Conservation (phyloP, 2,888 invertebrate species). For the Cremastinae sp. region DNA sequence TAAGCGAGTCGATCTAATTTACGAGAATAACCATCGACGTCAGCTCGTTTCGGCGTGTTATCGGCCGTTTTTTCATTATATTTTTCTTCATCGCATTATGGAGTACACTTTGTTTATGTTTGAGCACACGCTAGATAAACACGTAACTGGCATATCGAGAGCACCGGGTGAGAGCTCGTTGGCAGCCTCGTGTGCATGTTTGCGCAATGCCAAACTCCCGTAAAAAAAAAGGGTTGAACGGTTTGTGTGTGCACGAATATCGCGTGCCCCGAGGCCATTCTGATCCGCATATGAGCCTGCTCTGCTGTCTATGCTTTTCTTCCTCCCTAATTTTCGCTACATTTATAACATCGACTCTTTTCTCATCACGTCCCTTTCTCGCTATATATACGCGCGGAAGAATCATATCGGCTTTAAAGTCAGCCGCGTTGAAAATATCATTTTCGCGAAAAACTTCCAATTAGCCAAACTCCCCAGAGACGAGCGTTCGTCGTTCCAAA, state of each 20-base stretch:
- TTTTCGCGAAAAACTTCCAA: too few relatives aligned
- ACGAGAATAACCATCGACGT: slow-evolving; percentile 13
- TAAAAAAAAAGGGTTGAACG: slow-evolving; percentile 16
- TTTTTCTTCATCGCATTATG: neutral
- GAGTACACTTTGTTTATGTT: neutral
- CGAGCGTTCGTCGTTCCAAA: too few relatives aligned
- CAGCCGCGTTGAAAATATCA: too few relatives aligned
- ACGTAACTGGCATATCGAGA: slow-evolving; percentile 44
- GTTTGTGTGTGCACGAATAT: slow-evolving; percentile 51
- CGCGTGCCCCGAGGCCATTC: slow-evolving; percentile 64
- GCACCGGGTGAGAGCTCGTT: slow-evolving; percentile 14
- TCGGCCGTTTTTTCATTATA: neutral
- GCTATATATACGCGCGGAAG: too few relatives aligned
- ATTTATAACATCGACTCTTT: neutral
- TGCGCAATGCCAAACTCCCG: neutral
- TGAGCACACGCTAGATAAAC: slow-evolving; percentile 32
- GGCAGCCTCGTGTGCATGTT: slow-evolving; percentile 9
- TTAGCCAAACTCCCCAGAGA: too few relatives aligned
- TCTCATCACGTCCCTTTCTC: too few relatives aligned
- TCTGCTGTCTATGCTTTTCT: neutral
- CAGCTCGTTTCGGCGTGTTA: neutral
- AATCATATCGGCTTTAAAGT: too few relatives aligned
- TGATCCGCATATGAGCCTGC: slow-evolving; percentile 37
- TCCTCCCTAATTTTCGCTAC: neutral
- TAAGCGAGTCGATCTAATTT: neutral